Percentiles rank a stretch among this genome's conserved stretches.
Evolutionary conservation across 2,113 vertebrate genomes (phyloP).

Genomic region (Atractosteus spatula): DNA sequence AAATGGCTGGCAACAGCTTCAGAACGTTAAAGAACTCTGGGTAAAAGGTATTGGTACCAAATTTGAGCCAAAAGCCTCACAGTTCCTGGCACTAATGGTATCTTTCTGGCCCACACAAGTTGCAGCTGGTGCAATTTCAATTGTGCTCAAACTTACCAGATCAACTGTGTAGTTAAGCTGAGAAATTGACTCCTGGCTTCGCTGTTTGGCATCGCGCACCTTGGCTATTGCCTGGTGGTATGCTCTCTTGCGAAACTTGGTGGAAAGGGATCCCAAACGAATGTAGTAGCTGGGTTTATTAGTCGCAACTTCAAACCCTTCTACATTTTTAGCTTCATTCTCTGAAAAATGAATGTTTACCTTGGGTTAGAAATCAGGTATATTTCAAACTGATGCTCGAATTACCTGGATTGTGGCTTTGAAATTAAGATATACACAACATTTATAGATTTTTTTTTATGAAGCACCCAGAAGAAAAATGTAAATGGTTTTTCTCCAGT

Average conservation of each 20-base stretch:
- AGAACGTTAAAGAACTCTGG: too few species aligned
- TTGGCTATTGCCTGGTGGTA: slow-evolving; percentile 71
- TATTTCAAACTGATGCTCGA: too few species aligned
- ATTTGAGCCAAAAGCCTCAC: too few species aligned
- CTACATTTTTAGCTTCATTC: slow-evolving; percentile 65
- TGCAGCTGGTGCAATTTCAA: background rate
- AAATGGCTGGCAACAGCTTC: too few species aligned
- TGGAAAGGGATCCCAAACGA: slow-evolving; percentile 69
- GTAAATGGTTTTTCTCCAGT: too few species aligned
- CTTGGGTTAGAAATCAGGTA: too few species aligned
- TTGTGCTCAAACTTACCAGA: slow-evolving; percentile 68
- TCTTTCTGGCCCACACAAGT: background rate
- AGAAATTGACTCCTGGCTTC: slow-evolving; percentile 76
- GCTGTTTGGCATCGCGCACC: slow-evolving; percentile 72
- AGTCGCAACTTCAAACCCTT: slow-evolving; percentile 64
- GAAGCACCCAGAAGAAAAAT: too few species aligned
- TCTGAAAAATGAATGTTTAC: slow-evolving; percentile 44
- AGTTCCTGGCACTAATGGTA: too few species aligned
- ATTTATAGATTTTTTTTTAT: too few species aligned
- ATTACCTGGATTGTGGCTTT: too few species aligned
- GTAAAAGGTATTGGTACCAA: too few species aligned
- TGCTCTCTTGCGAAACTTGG: slow-evolving; percentile 69
- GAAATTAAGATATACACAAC: too few species aligned
- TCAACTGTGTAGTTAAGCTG: slow-evolving; percentile 75
- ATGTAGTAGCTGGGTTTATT: slow-evolving; percentile 58